Evolutionary conservation across 2,113 vertebrate species (phyloP).

Genomic region (Uria aalge): DNA sequence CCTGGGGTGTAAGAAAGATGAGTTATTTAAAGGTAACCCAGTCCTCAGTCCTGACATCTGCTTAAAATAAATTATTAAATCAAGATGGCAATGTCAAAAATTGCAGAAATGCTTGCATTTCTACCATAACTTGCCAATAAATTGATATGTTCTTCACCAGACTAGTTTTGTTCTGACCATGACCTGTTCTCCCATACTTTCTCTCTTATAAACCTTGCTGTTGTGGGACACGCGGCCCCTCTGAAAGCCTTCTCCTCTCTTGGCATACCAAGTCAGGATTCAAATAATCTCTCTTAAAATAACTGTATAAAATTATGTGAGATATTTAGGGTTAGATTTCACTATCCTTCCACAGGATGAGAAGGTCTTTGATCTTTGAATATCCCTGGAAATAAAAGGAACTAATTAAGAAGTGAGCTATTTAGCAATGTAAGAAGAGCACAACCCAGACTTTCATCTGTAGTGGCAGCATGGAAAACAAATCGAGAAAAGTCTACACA

Average conservation of each 20-base stretch:
- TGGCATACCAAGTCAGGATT: background rate
- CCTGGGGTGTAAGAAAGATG: background rate
- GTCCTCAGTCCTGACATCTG: background rate
- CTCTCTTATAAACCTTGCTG: background rate
- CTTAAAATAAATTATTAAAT: background rate
- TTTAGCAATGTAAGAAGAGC: background rate
- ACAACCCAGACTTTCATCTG: background rate
- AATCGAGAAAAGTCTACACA: background rate
- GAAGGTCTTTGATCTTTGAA: constrained; percentile 5
- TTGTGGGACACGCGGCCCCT: background rate
- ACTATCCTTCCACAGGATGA: constrained; percentile 1
- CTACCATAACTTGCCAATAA: background rate
- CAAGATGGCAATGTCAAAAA: background rate
- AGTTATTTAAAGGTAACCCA: background rate
- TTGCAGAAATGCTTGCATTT: background rate
- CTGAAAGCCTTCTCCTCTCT: background rate
- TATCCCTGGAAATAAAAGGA: constrained; percentile 17
- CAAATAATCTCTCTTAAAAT: constrained; percentile 36
- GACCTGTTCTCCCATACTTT: background rate
- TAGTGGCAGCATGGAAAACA: background rate
- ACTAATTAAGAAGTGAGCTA: background rate
- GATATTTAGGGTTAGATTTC: constrained; percentile 17
- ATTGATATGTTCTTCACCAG: background rate
- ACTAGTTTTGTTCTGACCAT: background rate
- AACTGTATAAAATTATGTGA: constrained; percentile 30